Conservation (phyloP, 2,888 invertebrate species). For the Nemapogon koenigi region DNA sequence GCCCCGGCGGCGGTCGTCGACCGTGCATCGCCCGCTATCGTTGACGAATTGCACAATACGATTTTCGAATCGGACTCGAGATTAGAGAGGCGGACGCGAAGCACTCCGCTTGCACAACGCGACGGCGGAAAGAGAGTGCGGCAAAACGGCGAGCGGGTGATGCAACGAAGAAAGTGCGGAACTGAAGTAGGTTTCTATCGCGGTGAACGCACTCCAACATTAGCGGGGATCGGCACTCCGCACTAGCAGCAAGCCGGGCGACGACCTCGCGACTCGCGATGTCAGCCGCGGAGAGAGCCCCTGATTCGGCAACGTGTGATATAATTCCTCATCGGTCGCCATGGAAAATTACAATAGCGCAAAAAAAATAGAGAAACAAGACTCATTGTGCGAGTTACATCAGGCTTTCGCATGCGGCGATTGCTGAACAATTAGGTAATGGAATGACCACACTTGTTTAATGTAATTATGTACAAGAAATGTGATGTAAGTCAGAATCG, state of each 20-base stretch:
- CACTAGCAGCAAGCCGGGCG: no score
- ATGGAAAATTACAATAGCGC: constrained; percentile 30
- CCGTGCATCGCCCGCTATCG: constrained; percentile 1
- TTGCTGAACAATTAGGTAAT: constrained; percentile 44
- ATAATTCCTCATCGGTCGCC: constrained; percentile 24
- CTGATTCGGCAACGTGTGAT: constrained; percentile 12
- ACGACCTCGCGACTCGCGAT: no score
- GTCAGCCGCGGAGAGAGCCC: constrained; percentile 21
- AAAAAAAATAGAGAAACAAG: neutral
- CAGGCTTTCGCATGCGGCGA: constrained; percentile 41
- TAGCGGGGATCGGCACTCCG: constrained; percentile 35
- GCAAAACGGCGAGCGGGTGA: constrained; percentile 46
- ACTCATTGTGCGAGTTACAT: constrained; percentile 38
- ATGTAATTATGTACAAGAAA: constrained; percentile 44
- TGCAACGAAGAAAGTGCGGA: constrained; percentile 64
- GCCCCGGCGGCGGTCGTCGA: constrained; percentile 1
- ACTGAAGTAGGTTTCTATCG: constrained; percentile 59
- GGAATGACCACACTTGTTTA: constrained; percentile 47
- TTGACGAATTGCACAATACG: constrained; percentile 7
- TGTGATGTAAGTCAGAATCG: no score
- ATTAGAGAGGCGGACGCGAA: constrained; percentile 22
- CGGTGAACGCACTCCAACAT: constrained; percentile 59
- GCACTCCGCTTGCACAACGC: constrained; percentile 44
- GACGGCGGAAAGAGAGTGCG: constrained; percentile 49
- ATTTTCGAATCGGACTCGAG: constrained; percentile 4